Base-by-base conservation (phyloP, 2,113 vertebrate genomes). In the Forbesichthys agassizii region DNA sequence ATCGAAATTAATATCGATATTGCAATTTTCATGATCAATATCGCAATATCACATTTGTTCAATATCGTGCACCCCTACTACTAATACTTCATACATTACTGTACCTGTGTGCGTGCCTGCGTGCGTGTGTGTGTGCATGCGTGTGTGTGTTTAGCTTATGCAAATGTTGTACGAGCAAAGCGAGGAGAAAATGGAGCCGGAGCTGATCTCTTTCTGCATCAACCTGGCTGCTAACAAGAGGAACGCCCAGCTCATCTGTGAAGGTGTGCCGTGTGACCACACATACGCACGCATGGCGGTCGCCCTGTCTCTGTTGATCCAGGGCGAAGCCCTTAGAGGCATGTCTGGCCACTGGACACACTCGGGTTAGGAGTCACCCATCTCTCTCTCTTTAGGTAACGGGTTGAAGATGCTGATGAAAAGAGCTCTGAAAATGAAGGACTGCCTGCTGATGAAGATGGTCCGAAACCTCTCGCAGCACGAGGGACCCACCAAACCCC, bases 321-420 rank as follows among this genome's bases (percentile, higher is more conserved):
- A 42, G 36, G 7, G 36, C 5, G 4, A 42, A 27, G 27, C 27
- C 27, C 27, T 27, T 3, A 2, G 27, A 27, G 27, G 27, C 27
- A 27, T 27, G 27, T 3, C 27, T 27, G 27, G 27, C 27, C 27
- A 20, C 20, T 20, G 20, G 20, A 2, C 20, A 27, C 27, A 27
- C 27, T 27, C 27, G 27, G 27, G 27, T 27, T 27, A 27, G 27
- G 27, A 27, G 27, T 33, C n/a, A 12, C 5, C 13, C 12, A 5
- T 12, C 9, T 73, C 1, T 77, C 48, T 61, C 0, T 61, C 79
- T 86, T 47, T 66, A 99, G 97, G 96, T 84, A 96, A 95, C 48
- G 95, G 96, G 4, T 80, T 98, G 75, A 98, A 96, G 90, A 95
- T 98, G 94, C 83, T 98, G n/a, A 97, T 99, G 96, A 99, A 99